phyloP scores from a whole-genome alignment of 1,140 invertebrate genomes.

The Lasioglossum baleicum region DNA sequence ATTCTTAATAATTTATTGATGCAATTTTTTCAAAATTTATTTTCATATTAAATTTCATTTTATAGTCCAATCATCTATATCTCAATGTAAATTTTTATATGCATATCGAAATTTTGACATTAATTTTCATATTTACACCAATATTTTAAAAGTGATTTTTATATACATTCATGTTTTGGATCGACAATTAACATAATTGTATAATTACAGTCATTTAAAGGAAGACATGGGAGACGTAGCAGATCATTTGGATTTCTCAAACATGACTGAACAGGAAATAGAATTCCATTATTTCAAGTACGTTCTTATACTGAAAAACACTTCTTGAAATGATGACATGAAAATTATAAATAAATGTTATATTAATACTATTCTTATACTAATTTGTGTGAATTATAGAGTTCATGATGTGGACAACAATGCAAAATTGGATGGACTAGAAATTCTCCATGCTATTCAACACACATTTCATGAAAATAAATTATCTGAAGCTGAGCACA shows the following conservation, averaged over 20 bases:
- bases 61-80: no score
- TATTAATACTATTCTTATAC: no score
- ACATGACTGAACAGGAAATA: conserved; percentile 87
- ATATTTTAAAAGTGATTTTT: no score
- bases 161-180: no score
- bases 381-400: conserved; percentile 80
- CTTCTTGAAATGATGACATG: no score
- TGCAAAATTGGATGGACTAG: conserved; percentile 88
- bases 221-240: conserved; percentile 85
- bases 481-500: conserved; percentile 63
- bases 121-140: no score
- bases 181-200: conserved; percentile 28
- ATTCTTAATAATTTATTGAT: no score
- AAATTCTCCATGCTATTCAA: conserved; percentile 86
- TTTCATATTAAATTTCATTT: no score
- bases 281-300: conserved; percentile 86
- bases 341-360: no score
- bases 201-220: conserved; percentile 83
- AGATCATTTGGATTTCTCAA: conserved; percentile 81
- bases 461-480: conserved; percentile 82
- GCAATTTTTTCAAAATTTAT: no score
- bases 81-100: no score
- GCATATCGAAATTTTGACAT: no score
- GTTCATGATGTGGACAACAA: conserved; percentile 91
- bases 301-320: conserved; percentile 39